Evolutionary conservation across 2,113 vertebrate species (phyloP).

Genomic region (Channa argus): DNA sequence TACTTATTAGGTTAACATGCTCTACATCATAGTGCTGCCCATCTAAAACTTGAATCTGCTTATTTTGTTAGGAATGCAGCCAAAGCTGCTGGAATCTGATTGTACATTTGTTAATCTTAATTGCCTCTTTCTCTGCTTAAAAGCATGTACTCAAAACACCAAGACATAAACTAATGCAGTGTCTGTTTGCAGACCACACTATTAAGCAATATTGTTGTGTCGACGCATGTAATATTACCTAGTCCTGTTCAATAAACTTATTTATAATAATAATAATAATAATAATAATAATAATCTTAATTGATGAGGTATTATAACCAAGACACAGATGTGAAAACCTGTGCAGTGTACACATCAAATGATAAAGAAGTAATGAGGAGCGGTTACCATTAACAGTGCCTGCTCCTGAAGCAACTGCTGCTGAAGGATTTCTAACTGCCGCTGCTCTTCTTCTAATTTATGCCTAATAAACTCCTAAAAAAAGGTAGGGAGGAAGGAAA

Average conservation of each 20-base stretch:
- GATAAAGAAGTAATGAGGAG: slow-evolving; percentile 28
- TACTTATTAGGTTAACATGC: not conserved
- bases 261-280: not conserved
- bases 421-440: slow-evolving; percentile 94
- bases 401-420: slow-evolving; percentile 97
- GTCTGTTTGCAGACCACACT: slow-evolving; percentile 2
- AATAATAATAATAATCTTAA: not conserved
- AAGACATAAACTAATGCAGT: slow-evolving; percentile 15
- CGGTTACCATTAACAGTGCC: slow-evolving; percentile 93
- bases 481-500: slow-evolving; percentile 57
- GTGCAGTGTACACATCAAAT: slow-evolving; percentile 24
- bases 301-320: not conserved
- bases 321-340: slow-evolving; percentile 4
- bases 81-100: not conserved
- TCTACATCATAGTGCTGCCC: not conserved
- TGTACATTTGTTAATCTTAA: not conserved
- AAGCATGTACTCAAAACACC: not conserved
- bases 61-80: not conserved
- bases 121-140: not conserved
- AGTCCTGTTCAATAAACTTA: not conserved
- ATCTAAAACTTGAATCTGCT: slow-evolving; percentile 1
- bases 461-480: slow-evolving; percentile 93
- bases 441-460: slow-evolving; percentile 95
- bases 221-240: not conserved
- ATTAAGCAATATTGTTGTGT: not conserved